Conservation (phyloP, 1,140 invertebrate species). For the Cyclargus thomasi region DNA sequence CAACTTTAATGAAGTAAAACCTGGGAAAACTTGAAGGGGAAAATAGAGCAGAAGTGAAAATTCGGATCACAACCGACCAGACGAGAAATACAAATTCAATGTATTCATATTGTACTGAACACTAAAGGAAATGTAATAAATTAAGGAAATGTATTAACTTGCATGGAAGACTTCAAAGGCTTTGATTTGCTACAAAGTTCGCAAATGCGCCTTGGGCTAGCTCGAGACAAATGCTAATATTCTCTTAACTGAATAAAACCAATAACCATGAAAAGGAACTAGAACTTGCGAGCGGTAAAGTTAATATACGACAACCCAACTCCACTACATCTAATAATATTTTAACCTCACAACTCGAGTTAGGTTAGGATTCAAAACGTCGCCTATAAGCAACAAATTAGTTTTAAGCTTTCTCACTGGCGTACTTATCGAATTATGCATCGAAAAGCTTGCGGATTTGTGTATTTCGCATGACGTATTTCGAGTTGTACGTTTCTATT, state of each 20-base stretch:
- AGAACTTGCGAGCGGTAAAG: not conserved
- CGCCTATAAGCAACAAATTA: not conserved
- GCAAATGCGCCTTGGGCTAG: not conserved
- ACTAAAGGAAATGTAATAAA: constrained; percentile 3
- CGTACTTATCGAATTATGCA: not conserved
- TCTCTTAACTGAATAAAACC: constrained; percentile 1
- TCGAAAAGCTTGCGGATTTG: not conserved
- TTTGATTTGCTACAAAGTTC: not conserved
- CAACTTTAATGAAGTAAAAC: not conserved
- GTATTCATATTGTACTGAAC: not conserved
- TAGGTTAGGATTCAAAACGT: not conserved
- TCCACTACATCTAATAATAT: not conserved
- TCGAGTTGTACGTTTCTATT: not conserved
- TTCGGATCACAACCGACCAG: not conserved
- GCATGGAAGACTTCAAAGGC: not conserved
- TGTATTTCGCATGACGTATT: not conserved
- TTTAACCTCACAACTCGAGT: not conserved
- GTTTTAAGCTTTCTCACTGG: not conserved
- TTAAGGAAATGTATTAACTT: not conserved
- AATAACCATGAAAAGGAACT: not conserved
- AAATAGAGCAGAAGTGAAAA: not conserved
- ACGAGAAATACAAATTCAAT: not conserved
- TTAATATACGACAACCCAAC: not conserved
- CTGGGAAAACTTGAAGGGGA: not conserved
- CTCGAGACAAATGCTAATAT: constrained; percentile 3